A percentile compares a stretch with the other conserved stretches of the same genome.
These are phyloP conservation scores for Urocyon cinereoargenteus DNA, from an alignment of 2,797 vertebrate species.

Conservation along the genomic window DNA sequence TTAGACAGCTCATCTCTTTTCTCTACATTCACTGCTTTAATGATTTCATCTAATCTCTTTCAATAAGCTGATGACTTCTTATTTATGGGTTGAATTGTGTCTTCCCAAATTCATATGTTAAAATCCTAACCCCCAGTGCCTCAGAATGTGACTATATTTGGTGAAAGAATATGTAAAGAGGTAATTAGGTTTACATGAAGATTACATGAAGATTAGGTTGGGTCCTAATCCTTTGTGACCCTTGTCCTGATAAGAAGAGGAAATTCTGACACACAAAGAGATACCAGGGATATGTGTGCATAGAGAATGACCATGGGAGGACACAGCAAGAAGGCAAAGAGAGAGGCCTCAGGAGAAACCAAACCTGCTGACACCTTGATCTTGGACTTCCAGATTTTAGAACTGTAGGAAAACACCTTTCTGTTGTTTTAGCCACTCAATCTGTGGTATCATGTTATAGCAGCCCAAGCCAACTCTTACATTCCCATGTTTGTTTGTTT, in stretches of 20 bases:
- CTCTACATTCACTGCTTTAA: neutral
- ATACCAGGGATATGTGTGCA: fast-evolving
- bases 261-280: neutral
- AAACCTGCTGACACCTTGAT: neutral
- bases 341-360: neutral
- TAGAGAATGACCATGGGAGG: neutral
- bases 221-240: neutral
- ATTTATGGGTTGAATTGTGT: neutral
- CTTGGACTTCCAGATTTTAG: neutral
- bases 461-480: neutral
- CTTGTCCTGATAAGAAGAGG: neutral
- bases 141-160: neutral
- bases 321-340: neutral
- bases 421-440: neutral
- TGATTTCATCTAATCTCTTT: neutral
- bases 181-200: neutral
- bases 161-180: neutral
- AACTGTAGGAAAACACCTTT: neutral
- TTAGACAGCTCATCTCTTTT: neutral
- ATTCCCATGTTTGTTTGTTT: too few relatives aligned
- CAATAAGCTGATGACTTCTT: neutral
- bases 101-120: neutral
- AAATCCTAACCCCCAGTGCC: neutral
- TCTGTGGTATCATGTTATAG: neutral
- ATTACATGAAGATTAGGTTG: too few relatives aligned